These are phyloP conservation scores for Neopipo cinnamomea DNA, from an alignment of 2,113 vertebrate species.

Conservation along the genomic window DNA sequence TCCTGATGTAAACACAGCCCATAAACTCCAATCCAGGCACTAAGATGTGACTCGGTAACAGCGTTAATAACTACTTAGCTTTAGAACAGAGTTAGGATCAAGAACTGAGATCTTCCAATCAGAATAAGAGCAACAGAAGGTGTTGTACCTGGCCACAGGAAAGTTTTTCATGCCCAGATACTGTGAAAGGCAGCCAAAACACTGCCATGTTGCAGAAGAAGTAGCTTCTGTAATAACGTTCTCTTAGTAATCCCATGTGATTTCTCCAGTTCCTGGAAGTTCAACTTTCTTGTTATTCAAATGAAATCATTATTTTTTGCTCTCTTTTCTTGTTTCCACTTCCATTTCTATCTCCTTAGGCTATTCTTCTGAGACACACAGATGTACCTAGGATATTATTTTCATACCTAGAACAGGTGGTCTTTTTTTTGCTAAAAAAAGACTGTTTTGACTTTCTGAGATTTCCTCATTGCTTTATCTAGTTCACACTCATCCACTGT, in stretches of 20 bases:
- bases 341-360: background rate
- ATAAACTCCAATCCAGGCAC: background rate
- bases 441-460: background rate
- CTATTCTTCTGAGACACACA: background rate
- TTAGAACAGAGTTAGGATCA: background rate
- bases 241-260: background rate
- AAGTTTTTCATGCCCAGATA: background rate
- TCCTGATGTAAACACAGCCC: background rate
- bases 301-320: background rate
- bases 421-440: slow-evolving; percentile 3
- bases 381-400: background rate
- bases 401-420: background rate
- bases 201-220: background rate
- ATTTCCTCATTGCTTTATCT: background rate
- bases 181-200: background rate
- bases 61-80: background rate
- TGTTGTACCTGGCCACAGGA: background rate
- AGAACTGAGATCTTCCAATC: background rate
- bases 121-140: background rate
- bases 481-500: background rate
- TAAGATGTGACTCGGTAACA: background rate
- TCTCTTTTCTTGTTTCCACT: background rate
- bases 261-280: background rate
- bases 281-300: background rate
- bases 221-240: fast-evolving